Conservation (phyloP, 1,140 invertebrate genomes). For the Cyclina sinensis region DNA sequence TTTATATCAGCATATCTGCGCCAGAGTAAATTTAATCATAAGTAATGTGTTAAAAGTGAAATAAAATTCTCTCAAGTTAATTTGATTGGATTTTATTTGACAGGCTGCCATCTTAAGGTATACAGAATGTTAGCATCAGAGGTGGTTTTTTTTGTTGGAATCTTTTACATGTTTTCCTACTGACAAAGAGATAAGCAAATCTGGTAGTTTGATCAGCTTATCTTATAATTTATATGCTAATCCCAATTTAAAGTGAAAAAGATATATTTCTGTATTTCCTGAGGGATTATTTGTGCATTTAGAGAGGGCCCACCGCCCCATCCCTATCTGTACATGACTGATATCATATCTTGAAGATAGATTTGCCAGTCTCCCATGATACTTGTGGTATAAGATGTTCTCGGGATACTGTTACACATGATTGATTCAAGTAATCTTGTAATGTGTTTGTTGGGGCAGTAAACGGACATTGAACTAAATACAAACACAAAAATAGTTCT, state of each 20-base stretch:
- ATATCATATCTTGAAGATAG: constrained; percentile 9
- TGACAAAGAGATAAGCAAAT: constrained; percentile 14
- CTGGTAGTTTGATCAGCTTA: constrained; percentile 8
- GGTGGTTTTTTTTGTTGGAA: neutral
- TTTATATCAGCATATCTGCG: neutral
- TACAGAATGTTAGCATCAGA: neutral
- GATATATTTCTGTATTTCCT: neutral
- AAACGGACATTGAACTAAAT: neutral
- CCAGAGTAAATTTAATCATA: neutral
- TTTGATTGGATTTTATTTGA: neutral
- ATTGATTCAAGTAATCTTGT: constrained; percentile 9
- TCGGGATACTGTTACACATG: constrained; percentile 17
- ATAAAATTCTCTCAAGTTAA: neutral
- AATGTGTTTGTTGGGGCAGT: neutral
- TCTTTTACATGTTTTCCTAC: neutral
- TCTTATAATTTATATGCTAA: constrained; percentile 37
- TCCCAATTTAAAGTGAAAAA: constrained; percentile 22
- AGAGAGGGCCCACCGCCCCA: neutral
- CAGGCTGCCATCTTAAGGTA: neutral
- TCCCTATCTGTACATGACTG: constrained; percentile 7
- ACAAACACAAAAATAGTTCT: neutral
- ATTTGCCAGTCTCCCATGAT: constrained; percentile 1
- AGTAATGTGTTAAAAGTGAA: neutral
- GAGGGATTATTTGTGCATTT: neutral
- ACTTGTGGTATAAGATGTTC: neutral